phyloP scores from a whole-genome alignment of 2,113 vertebrate species.

The Oryzias woworae region DNA sequence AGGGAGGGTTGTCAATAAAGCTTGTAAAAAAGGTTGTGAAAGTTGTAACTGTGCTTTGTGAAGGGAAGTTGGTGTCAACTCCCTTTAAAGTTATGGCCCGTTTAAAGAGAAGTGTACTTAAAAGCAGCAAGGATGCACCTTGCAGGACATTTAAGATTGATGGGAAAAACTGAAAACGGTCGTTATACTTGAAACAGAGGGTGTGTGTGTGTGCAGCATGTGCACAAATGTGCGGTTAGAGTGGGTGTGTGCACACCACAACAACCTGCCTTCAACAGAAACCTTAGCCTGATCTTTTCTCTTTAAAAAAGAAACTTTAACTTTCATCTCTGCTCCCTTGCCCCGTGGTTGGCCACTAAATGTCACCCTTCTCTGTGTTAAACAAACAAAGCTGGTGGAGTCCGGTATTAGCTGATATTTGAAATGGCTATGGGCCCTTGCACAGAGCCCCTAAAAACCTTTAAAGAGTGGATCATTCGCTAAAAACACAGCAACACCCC shows the following conservation, averaged over 20 bases:
- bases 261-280: constrained; percentile 66
- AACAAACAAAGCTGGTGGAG: constrained; percentile 70
- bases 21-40: constrained; percentile 71
- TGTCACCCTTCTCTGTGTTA: constrained; percentile 70
- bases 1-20: constrained; percentile 68
- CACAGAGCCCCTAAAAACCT: constrained; percentile 40
- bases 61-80: constrained; percentile 73
- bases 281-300: constrained; percentile 60
- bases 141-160: constrained; percentile 62
- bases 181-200: constrained; percentile 30
- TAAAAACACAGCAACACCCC: constrained; percentile 50
- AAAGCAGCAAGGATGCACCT: constrained; percentile 70
- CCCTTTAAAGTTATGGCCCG: constrained; percentile 72
- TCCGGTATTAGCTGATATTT: constrained; percentile 70
- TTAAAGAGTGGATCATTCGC: constrained; percentile 52
- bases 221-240: constrained; percentile 14
- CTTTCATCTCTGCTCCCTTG: constrained; percentile 70
- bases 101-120: constrained; percentile 71
- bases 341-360: constrained; percentile 74
- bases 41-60: constrained; percentile 71
- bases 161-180: constrained; percentile 59
- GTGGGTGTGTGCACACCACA: constrained; percentile 32
- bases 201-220: constrained; percentile 16
- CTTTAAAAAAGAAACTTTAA: constrained; percentile 67
- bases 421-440: constrained; percentile 64